Evolutionary conservation across 2,797 vertebrate species (phyloP).

Genomic region (Hippocampus kuda): DNA sequence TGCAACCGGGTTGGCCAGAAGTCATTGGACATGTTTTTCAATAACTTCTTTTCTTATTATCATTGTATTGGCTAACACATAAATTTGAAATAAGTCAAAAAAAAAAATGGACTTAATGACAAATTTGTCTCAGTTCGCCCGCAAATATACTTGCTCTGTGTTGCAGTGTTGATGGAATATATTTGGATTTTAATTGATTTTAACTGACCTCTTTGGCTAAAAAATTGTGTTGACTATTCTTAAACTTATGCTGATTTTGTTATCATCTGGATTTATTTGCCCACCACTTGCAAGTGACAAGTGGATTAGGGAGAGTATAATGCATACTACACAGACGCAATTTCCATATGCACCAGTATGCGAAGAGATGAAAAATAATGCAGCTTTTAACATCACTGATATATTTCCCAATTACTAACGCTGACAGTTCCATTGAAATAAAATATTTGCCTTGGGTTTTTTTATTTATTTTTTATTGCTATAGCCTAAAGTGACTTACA

Average conservation of each 20-base stretch:
- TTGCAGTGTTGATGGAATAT: not conserved
- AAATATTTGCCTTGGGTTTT: constrained; percentile 11
- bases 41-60: no score
- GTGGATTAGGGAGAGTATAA: not conserved
- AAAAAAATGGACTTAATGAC: no score
- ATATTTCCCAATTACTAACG: constrained; percentile 8
- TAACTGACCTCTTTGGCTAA: not conserved
- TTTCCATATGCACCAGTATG: constrained; percentile 2
- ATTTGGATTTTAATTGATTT: not conserved
- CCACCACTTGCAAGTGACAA: not conserved
- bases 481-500: constrained; percentile 18
- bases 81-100: no score
- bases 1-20: no score
- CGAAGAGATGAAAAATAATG: not conserved
- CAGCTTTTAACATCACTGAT: constrained; percentile 7
- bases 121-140: no score
- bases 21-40: no score
- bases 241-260: not conserved
- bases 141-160: no score
- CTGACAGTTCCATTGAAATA: constrained; percentile 20
- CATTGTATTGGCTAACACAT: no score
- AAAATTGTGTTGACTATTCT: not conserved
- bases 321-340: not conserved
- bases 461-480: constrained; percentile 13
- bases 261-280: not conserved